These are phyloP conservation scores for Garra rufa DNA, from an alignment of 2,113 vertebrate genomes.

Conservation along the genomic window DNA sequence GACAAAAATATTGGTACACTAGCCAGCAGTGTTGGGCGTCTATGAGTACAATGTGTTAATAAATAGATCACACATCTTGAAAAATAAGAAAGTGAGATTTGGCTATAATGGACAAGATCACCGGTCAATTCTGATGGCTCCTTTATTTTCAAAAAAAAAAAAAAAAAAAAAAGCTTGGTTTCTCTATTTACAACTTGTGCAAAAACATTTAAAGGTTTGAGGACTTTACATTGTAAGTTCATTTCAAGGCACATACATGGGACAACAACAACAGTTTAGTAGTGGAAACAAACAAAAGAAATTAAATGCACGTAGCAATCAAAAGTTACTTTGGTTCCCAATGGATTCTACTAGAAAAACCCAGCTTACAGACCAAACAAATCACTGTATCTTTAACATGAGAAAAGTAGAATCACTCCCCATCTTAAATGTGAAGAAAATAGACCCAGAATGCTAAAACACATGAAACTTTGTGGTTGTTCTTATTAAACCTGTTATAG, in stretches of 20 bases:
- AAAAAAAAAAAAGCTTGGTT: conserved; percentile 72
- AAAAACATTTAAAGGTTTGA: conserved; percentile 86
- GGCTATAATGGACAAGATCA: neutral
- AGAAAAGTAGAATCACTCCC: neutral
- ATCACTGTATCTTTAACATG: neutral
- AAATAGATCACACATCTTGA: neutral
- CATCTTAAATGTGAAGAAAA: neutral
- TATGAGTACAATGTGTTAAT: neutral
- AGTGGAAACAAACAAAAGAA: conserved; percentile 64
- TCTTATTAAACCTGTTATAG: conserved; percentile 10
- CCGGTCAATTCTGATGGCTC: conserved; percentile 76
- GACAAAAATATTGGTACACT: neutral
- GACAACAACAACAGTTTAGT: conserved; percentile 80
- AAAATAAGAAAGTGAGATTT: neutral
- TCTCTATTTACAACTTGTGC: conserved; percentile 85
- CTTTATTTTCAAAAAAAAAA: conserved; percentile 76
- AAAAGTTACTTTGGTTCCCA: conserved; percentile 81
- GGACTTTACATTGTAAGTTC: conserved; percentile 85
- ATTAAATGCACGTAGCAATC: conserved; percentile 33
- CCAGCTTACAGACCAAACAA: neutral
- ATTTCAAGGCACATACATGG: conserved; percentile 86
- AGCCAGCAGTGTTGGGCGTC: neutral
- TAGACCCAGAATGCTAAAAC: neutral
- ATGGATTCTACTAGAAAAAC: conserved; percentile 64
- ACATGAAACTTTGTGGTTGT: neutral